Conservation (phyloP, 2,888 invertebrate species). For the Trachelus troglodyta region DNA sequence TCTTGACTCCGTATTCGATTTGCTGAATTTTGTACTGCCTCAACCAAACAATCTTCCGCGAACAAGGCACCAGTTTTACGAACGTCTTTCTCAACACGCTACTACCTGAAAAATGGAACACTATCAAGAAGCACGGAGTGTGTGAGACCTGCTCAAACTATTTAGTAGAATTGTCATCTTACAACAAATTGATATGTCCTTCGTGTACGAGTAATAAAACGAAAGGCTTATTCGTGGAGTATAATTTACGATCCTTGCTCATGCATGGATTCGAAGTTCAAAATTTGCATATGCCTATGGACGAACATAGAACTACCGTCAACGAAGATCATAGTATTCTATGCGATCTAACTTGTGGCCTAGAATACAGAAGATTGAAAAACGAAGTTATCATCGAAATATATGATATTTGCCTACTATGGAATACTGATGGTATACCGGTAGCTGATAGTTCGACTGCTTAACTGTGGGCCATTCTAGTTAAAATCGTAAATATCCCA, state of each 20-base stretch:
- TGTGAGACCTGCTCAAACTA: slow-evolving; percentile 20
- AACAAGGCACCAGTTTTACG: slow-evolving; percentile 14
- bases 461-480: slow-evolving; percentile 20
- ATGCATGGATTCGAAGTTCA: slow-evolving; percentile 20
- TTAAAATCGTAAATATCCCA: slow-evolving; percentile 19
- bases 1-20: slow-evolving; percentile 6
- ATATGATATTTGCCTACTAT: slow-evolving; percentile 19
- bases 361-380: slow-evolving; percentile 13
- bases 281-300: slow-evolving; percentile 12
- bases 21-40: slow-evolving; percentile 16
- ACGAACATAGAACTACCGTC: slow-evolving; percentile 6
- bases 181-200: background rate
- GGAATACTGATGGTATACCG: slow-evolving; percentile 24
- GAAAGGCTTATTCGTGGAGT: slow-evolving; percentile 21
- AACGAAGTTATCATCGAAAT: background rate
- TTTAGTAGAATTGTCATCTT: slow-evolving; percentile 13
- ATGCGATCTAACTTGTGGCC: slow-evolving; percentile 13
- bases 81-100: slow-evolving; percentile 19
- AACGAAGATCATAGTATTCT: slow-evolving; percentile 10
- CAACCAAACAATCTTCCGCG: slow-evolving; percentile 21
- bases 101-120: slow-evolving; percentile 5
- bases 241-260: slow-evolving; percentile 14
- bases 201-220: slow-evolving; percentile 15
- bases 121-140: slow-evolving; percentile 19
- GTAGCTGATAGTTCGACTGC: slow-evolving; percentile 20